These are phyloP conservation scores for Hyles vespertilio DNA, from an alignment of 1,140 invertebrate genomes.

Conservation along the genomic window DNA sequence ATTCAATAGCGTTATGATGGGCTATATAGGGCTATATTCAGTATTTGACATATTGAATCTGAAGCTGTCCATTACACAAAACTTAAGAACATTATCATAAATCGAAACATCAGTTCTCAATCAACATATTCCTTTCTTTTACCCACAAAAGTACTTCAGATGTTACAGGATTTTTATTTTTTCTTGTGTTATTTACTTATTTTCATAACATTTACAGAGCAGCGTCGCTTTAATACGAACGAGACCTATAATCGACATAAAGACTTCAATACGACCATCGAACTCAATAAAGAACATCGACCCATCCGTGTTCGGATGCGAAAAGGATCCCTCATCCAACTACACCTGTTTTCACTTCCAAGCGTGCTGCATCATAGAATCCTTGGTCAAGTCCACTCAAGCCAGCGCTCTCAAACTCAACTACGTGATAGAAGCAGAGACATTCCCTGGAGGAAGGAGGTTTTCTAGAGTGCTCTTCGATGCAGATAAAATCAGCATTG, in stretches of 20 bases:
- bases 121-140: not conserved
- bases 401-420: slow-evolving; percentile 78
- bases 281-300: slow-evolving; percentile 85
- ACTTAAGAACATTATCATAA: too few relatives aligned
- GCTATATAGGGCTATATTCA: too few relatives aligned
- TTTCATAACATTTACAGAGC: slow-evolving; percentile 67
- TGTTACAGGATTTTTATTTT: not conserved
- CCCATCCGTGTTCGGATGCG: slow-evolving; percentile 84
- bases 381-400: slow-evolving; percentile 76
- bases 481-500: slow-evolving; percentile 74
- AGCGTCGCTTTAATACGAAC: slow-evolving; percentile 84
- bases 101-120: too few relatives aligned
- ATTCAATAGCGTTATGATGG: too few relatives aligned
- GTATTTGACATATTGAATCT: not conserved
- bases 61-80: too few relatives aligned
- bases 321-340: slow-evolving; percentile 78
- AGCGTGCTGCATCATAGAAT: slow-evolving; percentile 89
- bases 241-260: slow-evolving; percentile 91
- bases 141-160: not conserved
- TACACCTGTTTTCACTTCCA: slow-evolving; percentile 92
- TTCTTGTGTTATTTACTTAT: not conserved
- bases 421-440: slow-evolving; percentile 91
- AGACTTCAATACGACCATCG: slow-evolving; percentile 77
- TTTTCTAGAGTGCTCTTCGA: slow-evolving; percentile 89
- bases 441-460: slow-evolving; percentile 84